phyloP scores from a whole-genome alignment of 2,113 vertebrate genomes.

The Dicrurus megarhynchus region DNA sequence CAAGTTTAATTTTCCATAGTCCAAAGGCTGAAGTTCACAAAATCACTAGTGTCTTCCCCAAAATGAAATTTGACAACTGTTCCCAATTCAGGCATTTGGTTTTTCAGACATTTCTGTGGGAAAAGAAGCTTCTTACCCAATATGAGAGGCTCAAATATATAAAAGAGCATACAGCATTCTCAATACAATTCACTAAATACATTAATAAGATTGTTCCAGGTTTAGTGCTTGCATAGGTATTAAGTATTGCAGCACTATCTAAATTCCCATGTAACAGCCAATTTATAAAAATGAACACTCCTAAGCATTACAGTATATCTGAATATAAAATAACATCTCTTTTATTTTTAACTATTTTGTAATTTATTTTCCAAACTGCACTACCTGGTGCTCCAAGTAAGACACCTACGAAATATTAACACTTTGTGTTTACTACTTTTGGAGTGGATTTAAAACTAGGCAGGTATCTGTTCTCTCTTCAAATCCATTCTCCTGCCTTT shows the following conservation, averaged over 20 bases:
- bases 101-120: neutral
- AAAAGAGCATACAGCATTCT: neutral
- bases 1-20: neutral
- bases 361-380: neutral
- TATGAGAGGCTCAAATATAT: neutral
- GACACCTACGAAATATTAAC: neutral
- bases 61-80: neutral
- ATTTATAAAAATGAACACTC: neutral
- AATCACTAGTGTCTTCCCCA: neutral
- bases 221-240: neutral
- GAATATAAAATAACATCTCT: neutral
- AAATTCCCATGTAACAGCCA: neutral
- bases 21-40: slow-evolving; percentile 12
- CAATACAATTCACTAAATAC: neutral
- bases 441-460: neutral
- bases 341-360: neutral
- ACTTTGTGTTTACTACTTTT: neutral
- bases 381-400: neutral
- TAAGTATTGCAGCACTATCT: neutral
- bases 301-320: neutral
- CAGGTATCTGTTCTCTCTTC: neutral
- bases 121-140: neutral
- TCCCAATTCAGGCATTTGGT: neutral
- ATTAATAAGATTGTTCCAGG: neutral
- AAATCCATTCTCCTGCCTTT: neutral